These are phyloP conservation scores for Aromia moschata DNA, from an alignment of 2,888 invertebrate species.

Conservation along the genomic window DNA sequence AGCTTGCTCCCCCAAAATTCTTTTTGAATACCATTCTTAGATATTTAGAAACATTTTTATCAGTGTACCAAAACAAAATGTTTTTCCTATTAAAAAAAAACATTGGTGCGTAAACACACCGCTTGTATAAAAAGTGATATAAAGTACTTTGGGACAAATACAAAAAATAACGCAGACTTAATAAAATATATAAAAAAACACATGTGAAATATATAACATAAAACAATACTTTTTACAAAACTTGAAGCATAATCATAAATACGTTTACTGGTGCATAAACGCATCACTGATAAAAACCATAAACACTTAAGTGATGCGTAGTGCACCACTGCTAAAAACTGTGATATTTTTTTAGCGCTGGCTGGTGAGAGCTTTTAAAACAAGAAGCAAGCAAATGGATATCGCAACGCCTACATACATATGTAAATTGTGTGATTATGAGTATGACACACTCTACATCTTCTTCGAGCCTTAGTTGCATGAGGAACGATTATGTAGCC, in stretches of 20 bases:
- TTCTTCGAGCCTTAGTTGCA: conserved; percentile 24
- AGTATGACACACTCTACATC: conserved; percentile 29
- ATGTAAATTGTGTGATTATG: conserved; percentile 22
- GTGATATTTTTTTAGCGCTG: conserved; percentile 1
- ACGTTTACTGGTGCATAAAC: conserved; percentile 9
- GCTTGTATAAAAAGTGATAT: conserved; percentile 6
- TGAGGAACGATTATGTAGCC: conserved; percentile 22
- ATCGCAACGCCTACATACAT: conserved; percentile 18
- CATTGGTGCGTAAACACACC: conserved; percentile 4
- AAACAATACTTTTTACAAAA: background rate
- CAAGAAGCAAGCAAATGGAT: conserved; percentile 25
- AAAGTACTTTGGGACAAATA: conserved; percentile 1
- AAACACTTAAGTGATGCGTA: conserved; percentile 13
- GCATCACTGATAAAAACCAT: conserved; percentile 21
- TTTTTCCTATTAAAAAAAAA: background rate
- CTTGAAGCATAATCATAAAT: conserved; percentile 3
- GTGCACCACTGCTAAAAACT: conserved; percentile 17
- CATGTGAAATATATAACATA: conserved; percentile 1
- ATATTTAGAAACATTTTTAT: too few species aligned
- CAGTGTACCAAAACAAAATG: background rate
- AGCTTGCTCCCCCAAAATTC: too few species aligned
- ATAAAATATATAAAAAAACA: background rate
- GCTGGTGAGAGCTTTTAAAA: conserved; percentile 20
- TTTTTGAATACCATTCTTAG: too few species aligned
- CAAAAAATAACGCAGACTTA: conserved; percentile 1